Evolutionary conservation across 2,113 vertebrate genomes (phyloP).

Genomic region (Piliocolobus tephrosceles): DNA sequence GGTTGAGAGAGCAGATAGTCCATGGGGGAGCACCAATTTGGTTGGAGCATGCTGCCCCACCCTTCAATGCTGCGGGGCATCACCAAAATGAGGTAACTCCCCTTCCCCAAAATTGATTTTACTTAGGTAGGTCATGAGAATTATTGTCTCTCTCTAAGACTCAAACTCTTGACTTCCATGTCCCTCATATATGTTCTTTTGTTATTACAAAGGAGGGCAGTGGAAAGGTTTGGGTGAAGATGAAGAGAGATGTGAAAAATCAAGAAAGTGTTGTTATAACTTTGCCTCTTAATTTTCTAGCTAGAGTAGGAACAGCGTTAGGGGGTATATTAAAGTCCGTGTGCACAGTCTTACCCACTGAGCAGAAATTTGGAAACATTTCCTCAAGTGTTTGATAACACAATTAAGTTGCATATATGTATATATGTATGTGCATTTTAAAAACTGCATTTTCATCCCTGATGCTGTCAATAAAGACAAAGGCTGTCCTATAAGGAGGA

Average conservation of each 20-base stretch:
- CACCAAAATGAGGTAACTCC: conserved; percentile 90
- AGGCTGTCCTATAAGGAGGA: background rate
- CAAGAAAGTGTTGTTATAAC: background rate
- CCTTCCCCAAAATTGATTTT: background rate
- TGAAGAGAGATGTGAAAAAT: background rate
- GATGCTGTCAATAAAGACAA: background rate
- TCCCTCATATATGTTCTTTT: background rate
- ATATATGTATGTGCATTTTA: background rate
- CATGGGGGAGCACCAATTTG: conserved; percentile 96
- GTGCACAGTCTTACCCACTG: background rate
- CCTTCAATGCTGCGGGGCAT: conserved; percentile 89
- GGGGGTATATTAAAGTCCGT: background rate
- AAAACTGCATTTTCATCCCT: background rate
- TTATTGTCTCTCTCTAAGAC: background rate
- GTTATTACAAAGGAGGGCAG: background rate
- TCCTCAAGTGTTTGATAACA: background rate
- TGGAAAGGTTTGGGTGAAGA: background rate
- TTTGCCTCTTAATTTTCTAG: conserved; percentile 23
- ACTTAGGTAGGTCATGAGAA: background rate
- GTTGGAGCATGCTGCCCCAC: conserved; percentile 94
- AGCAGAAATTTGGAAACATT: background rate
- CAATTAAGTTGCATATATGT: background rate
- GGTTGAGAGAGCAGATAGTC: conserved; percentile 97
- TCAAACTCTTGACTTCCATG: background rate
- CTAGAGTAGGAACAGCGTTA: background rate